A percentile compares a stretch with the other conserved stretches of the same genome.
These are phyloP conservation scores for Gryon sp. DNA, from an alignment of 1,140 invertebrate genomes.

Conservation along the genomic window DNA sequence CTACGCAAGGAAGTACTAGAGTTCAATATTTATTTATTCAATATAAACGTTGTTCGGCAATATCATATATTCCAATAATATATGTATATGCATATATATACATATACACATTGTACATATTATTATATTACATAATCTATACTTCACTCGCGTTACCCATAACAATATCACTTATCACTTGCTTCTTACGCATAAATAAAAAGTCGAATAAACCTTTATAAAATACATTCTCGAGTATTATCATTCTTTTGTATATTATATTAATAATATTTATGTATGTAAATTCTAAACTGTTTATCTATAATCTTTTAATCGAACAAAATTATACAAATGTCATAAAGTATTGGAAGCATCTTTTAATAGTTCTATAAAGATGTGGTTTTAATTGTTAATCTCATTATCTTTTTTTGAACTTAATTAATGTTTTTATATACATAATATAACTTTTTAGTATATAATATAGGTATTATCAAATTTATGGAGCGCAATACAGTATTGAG, in stretches of 20 bases:
- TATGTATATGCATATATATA: constrained; percentile 49
- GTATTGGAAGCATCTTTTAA: constrained; percentile 79
- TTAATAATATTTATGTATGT: constrained; percentile 62
- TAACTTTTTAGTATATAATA: too few species aligned
- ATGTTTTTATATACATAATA: too few species aligned
- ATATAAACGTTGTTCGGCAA: constrained; percentile 57
- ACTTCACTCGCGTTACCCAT: constrained; percentile 70
- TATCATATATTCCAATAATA: constrained; percentile 54
- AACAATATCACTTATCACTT: constrained; percentile 80
- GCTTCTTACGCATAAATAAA: constrained; percentile 78
- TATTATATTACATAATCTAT: constrained; percentile 53
- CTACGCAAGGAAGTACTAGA: constrained; percentile 75
- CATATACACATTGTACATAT: constrained; percentile 58
- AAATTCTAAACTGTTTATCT: constrained; percentile 67
- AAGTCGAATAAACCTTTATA: constrained; percentile 80
- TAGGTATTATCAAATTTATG: too few species aligned
- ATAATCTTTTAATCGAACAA: constrained; percentile 72
- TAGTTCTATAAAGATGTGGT: constrained; percentile 58
- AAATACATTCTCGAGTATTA: constrained; percentile 80
- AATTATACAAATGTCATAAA: constrained; percentile 77
- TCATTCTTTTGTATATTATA: constrained; percentile 72
- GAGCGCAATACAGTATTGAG: too few species aligned
- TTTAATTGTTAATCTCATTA: not conserved
- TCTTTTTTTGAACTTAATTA: too few species aligned
- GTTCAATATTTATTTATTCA: constrained; percentile 56